A percentile compares a stretch with the other conserved stretches of the same genome.
Conservation (phyloP, 2,888 invertebrate genomes). For the Rhingia rostrata region DNA sequence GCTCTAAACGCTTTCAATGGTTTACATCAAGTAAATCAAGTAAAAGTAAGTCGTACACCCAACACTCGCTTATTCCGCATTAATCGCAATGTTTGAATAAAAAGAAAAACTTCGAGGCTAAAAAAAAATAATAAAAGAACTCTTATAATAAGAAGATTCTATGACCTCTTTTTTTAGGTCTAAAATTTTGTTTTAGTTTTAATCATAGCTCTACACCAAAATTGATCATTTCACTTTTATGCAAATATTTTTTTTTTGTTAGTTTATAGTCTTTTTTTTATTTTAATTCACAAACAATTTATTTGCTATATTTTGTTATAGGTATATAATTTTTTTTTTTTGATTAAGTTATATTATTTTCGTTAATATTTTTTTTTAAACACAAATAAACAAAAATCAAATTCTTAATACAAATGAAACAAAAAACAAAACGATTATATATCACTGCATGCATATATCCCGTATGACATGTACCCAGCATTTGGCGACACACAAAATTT, state of each 20-base stretch:
- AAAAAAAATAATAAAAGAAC: too few species aligned
- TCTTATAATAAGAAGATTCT: too few species aligned
- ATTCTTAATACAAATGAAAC: neutral
- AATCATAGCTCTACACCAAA: too few species aligned
- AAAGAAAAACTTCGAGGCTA: too few species aligned
- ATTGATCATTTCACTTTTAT: slow-evolving; percentile 63
- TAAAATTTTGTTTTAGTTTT: too few species aligned
- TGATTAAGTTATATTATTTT: slow-evolving; percentile 11
- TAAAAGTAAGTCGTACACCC: too few species aligned
- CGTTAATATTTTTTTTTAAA: slow-evolving; percentile 22
- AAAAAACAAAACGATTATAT: slow-evolving; percentile 37
- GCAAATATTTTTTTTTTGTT: neutral
- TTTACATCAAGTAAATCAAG: too few species aligned
- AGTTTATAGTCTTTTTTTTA: slow-evolving; percentile 35
- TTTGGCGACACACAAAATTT: slow-evolving; percentile 76
- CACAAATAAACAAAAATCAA: neutral
- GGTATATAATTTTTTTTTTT: slow-evolving; percentile 34
- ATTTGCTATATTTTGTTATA: slow-evolving; percentile 19
- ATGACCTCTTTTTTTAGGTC: too few species aligned
- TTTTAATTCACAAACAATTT: slow-evolving; percentile 19
- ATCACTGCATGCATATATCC: slow-evolving; percentile 74
- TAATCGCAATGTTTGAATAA: too few species aligned
- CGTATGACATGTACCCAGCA: slow-evolving; percentile 79
- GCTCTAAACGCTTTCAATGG: too few species aligned
- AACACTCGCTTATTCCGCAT: too few species aligned